A percentile compares a stretch with the other conserved stretches of the same genome.
phyloP scores from a whole-genome alignment of 2,113 vertebrate species.

The Campylomormyrus tamandua region DNA sequence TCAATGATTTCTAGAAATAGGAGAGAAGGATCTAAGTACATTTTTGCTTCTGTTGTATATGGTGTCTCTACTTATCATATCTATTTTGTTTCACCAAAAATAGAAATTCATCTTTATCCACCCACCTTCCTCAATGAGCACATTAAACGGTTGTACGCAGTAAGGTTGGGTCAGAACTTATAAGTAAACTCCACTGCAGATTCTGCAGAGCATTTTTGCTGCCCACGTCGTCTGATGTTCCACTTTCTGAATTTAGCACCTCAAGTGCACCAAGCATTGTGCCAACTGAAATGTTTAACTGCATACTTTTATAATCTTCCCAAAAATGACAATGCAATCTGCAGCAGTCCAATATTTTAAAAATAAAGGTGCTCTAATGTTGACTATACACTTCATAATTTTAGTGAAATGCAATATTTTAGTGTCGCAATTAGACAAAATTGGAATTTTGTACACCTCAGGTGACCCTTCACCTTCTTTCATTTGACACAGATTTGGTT shows the following conservation, averaged over 20 bases:
- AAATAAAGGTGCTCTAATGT: not conserved
- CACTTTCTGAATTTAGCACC: not conserved
- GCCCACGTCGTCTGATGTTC: not conserved
- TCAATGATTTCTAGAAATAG: not conserved
- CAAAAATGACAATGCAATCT: slow-evolving; percentile 17
- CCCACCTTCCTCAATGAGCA: not conserved
- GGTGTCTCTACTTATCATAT: not conserved
- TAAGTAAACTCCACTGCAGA: not conserved
- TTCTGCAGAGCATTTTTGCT: not conserved
- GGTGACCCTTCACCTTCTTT: not conserved
- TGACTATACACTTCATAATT: not conserved
- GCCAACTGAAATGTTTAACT: not conserved
- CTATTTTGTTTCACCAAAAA: not conserved
- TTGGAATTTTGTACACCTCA: not conserved
- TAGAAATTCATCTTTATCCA: not conserved
- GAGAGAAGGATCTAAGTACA: not conserved
- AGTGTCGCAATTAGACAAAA: not conserved
- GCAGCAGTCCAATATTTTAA: not conserved
- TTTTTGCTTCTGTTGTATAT: not conserved
- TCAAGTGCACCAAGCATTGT: not conserved
- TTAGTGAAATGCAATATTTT: not conserved
- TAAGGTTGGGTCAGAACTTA: slow-evolving; percentile 9
- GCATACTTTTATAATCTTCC: not conserved
- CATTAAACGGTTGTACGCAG: not conserved
- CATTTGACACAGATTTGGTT: not conserved